Percentiles rank a stretch among this genome's conserved stretches.
Conservation (phyloP, 2,888 invertebrate genomes). For the Neoitamus cyanurus region DNA sequence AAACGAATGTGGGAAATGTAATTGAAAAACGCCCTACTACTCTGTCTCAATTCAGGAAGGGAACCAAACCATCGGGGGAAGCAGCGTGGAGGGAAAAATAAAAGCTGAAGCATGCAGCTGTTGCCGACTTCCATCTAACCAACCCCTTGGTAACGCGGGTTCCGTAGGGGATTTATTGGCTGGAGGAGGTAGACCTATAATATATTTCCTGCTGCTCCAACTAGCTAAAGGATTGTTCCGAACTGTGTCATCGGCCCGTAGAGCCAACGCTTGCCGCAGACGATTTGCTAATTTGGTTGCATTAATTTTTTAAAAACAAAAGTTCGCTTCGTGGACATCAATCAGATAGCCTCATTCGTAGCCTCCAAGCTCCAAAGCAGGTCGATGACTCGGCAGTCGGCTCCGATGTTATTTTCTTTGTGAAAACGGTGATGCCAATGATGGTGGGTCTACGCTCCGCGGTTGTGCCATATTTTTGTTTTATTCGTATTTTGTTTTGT, state of each 20-base stretch:
- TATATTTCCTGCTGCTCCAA: neutral
- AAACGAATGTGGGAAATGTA: neutral
- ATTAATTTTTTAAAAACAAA: neutral
- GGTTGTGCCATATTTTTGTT: neutral
- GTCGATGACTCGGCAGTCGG: conserved; percentile 8
- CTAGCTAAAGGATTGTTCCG: neutral
- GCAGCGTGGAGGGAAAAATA: neutral
- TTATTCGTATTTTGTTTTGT: neutral
- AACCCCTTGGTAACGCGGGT: neutral
- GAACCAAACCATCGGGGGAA: neutral
- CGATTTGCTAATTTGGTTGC: neutral
- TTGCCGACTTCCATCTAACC: neutral
- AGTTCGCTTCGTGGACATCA: conserved; percentile 21
- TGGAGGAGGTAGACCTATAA: neutral
- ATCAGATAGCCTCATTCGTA: conserved; percentile 24
- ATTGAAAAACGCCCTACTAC: neutral
- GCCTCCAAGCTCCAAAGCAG: conserved; percentile 21
- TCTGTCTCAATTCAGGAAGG: neutral
- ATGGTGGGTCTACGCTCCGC: neutral
- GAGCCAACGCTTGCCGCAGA: neutral
- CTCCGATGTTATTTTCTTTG: conserved; percentile 12
- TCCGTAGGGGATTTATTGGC: neutral
- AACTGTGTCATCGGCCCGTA: neutral
- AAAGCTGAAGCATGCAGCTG: neutral
- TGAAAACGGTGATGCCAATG: conserved; percentile 9